Percentiles rank a stretch among this genome's conserved stretches.
These are phyloP conservation scores for Seriola dumerili DNA, from an alignment of 2,113 vertebrate species.

Conservation along the genomic window DNA sequence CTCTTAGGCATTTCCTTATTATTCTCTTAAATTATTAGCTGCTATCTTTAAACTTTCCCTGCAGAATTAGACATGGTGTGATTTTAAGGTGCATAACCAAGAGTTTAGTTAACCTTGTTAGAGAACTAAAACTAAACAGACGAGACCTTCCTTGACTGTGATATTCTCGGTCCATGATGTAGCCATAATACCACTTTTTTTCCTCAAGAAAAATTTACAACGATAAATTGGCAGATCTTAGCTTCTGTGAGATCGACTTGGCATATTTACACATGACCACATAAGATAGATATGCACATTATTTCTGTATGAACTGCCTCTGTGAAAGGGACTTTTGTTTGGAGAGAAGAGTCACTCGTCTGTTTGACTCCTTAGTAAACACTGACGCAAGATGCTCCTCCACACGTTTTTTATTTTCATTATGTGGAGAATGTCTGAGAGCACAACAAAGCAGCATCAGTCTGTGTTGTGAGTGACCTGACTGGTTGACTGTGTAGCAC, in stretches of 20 bases:
- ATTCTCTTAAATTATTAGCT: background rate
- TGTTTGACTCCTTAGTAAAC: background rate
- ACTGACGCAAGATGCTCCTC: background rate
- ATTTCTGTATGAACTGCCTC: background rate
- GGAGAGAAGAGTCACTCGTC: conserved; percentile 19
- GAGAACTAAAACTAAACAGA: background rate
- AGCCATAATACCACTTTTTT: too few species aligned
- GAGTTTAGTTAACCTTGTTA: background rate
- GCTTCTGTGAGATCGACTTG: background rate
- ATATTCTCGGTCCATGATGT: too few species aligned
- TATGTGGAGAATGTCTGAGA: background rate
- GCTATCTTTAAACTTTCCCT: too few species aligned
- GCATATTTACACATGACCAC: background rate
- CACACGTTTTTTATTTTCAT: background rate
- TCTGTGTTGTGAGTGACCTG: background rate
- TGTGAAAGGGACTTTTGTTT: conserved; percentile 35
- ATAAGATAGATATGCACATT: background rate
- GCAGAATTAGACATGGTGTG: background rate
- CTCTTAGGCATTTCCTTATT: accelerated
- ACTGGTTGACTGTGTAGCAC: conserved; percentile 2
- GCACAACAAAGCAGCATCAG: background rate
- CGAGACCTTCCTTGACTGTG: too few species aligned
- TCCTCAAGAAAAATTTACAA: too few species aligned
- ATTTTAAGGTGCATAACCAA: background rate
- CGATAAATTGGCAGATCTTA: too few species aligned